Evolutionary conservation across 2,113 vertebrate species (phyloP), one percentile per base, ranked within the genome.

Genomic region (Gymnogyps californianus): DNA sequence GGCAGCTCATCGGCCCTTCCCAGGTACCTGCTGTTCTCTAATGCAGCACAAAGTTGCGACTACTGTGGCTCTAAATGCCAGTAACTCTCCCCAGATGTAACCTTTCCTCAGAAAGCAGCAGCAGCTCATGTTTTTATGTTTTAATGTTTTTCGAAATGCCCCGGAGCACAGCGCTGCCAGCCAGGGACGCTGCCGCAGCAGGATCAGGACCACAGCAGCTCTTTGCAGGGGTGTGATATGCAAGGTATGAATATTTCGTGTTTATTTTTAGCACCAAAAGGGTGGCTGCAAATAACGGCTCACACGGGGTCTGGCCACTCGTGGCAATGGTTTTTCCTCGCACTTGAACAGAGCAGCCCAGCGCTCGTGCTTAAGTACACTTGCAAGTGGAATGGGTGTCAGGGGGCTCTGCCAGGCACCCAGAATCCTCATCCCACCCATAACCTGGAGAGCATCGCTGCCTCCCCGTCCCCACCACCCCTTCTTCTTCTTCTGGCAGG

Each of bases 301-400:
- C 32, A 7, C 5, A 2, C 0, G 0, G 59, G n/a, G 24, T 24
- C 57, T 31, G 91, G 51, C 9, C 13, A 17, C n/a, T 17, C 1
- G 7, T 9, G 57, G 66, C 57, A 67, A 52, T 2, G 13, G 3
- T 34, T 32, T 11, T 58, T 15, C 36, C 76, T 52, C 12, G 0
- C 31, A 3, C 14, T 34, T 20, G 6, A 47, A 34, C 6, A 25
- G 29, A 11, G 51, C 70, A 77, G 26, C 52, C 34, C 22, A 31
- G 34, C 1, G 8, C 81, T 47, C 1, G 0, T 18, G 12, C 38
- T 28, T 11, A 51, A 3, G 21, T 5, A 16, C 9, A 1, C 22
- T 34, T 34, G 7, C 32, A 17, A 31, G 20, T 7, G 36, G 61
- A 46, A 34, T 2, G 34, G 9, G 7, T 18, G 18, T 4, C 3